Evolutionary conservation across 92 coral and sea anemone genomes (phyloP), one percentile per base, ranked within the genome.

Genomic region (Hydrozoanthus gracilis): DNA sequence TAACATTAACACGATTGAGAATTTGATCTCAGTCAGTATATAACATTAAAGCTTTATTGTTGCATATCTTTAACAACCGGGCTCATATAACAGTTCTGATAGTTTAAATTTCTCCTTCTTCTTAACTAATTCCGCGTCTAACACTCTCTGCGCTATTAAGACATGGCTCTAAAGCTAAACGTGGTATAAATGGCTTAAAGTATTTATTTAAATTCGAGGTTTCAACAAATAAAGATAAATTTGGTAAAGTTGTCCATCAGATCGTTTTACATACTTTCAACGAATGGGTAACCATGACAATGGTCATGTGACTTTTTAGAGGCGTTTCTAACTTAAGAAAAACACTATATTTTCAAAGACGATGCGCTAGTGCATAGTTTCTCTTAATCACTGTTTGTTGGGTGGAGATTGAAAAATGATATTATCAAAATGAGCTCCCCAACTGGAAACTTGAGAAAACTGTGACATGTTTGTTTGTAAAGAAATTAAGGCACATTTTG

Each of bases 111-210:
- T n/a, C n/a, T n/a, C n/a, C n/a, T n/a, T n/a, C n/a, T n/a, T n/a
- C n/a, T n/a, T n/a, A n/a, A n/a, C n/a, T n/a, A n/a, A n/a, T n/a
- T n/a, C n/a, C n/a, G n/a, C n/a, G n/a, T n/a, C n/a, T 51, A 51
- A 60, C 7, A 3, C 4, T 7, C 76, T 71, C 76, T 44, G 76
- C 78, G 78, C 78, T 73, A 50, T 73, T 73, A 73, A 73, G 77
- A 55, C 77, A 72, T 47, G 79, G 79, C 62, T 75, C 79, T 51
- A 52, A 18, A 50, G 79, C 79, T 75, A 16, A 75, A 75, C 64
- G 16, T 16, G 58, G 79, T 51, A 75, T 51, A 75, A 75, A 75
- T 48, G 16, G 79, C 79, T 74, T 50, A n/a, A 74, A 74, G 18
- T 48, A 50, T 48, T 75, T 20, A 18, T 75, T 49, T 3, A 75